phyloP scores from a whole-genome alignment of 2,113 vertebrate genomes.

The Caranx ignobilis region DNA sequence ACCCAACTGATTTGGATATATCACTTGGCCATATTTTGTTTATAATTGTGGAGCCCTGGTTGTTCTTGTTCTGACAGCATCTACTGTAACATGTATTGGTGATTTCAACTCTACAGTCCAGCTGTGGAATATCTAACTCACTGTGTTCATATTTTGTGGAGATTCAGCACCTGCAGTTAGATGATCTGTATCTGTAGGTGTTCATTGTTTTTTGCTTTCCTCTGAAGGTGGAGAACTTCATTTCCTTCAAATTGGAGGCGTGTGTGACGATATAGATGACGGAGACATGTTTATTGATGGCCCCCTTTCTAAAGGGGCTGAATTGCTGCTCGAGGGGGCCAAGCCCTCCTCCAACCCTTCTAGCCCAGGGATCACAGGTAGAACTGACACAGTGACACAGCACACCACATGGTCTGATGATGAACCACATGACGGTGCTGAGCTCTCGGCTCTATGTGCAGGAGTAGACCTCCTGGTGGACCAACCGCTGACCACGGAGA shows the following conservation, averaged over 20 bases:
- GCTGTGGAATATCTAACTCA: background rate
- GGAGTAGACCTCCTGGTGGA: conserved; percentile 98
- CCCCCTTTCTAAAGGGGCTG: conserved; percentile 93
- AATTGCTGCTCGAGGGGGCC: conserved; percentile 92
- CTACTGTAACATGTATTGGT: background rate
- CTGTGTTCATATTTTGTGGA: background rate
- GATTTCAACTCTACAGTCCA: background rate
- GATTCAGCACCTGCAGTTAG: background rate
- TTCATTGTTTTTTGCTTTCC: conserved; percentile 18
- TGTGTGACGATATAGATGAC: conserved; percentile 97
- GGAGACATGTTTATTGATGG: conserved; percentile 98
- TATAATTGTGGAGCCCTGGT: no score
- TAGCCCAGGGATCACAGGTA: conserved; percentile 97
- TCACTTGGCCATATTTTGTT: background rate
- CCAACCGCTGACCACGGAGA: conserved; percentile 91
- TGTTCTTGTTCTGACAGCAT: no score
- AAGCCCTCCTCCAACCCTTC: conserved; percentile 96
- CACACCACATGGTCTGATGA: background rate
- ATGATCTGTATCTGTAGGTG: background rate
- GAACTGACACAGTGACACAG: background rate
- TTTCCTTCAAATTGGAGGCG: conserved; percentile 99
- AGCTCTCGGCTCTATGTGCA: conserved; percentile 52
- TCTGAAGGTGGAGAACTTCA: conserved; percentile 97
- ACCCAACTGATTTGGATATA: no score
- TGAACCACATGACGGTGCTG: background rate